Conservation (phyloP, 2,888 invertebrate species). For the Amaurobius ferox region DNA sequence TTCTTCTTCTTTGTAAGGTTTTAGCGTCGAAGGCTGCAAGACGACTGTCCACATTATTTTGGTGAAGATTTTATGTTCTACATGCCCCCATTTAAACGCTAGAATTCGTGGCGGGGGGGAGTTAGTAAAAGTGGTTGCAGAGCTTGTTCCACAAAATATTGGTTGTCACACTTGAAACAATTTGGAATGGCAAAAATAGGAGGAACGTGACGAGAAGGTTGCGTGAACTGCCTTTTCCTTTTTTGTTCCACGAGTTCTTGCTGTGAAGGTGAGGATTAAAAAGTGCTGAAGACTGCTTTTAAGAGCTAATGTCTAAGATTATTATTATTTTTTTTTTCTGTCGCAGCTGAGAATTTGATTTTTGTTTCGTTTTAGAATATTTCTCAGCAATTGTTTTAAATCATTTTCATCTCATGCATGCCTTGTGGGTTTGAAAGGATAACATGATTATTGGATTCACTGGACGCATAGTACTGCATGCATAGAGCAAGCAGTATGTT, state of each 20-base stretch:
- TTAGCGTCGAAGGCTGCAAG: not conserved
- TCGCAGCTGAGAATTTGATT: no score
- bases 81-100: not conserved
- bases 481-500: no score
- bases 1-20: not conserved
- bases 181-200: not conserved
- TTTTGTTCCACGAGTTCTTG: not conserved
- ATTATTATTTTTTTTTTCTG: no score
- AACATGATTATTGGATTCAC: no score
- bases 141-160: not conserved
- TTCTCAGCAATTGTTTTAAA: no score
- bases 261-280: not conserved
- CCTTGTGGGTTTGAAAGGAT: no score
- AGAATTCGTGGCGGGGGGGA: not conserved
- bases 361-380: no score
- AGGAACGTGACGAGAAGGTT: not conserved
- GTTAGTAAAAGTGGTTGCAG: not conserved
- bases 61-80: not conserved
- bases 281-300: not conserved
- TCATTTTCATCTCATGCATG: no score
- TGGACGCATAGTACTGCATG: no score
- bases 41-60: not conserved
- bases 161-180: constrained; percentile 14
- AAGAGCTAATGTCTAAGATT: no score
- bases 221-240: not conserved